Conservation (phyloP, 1,140 invertebrate genomes). For the Bombus ignitus region DNA sequence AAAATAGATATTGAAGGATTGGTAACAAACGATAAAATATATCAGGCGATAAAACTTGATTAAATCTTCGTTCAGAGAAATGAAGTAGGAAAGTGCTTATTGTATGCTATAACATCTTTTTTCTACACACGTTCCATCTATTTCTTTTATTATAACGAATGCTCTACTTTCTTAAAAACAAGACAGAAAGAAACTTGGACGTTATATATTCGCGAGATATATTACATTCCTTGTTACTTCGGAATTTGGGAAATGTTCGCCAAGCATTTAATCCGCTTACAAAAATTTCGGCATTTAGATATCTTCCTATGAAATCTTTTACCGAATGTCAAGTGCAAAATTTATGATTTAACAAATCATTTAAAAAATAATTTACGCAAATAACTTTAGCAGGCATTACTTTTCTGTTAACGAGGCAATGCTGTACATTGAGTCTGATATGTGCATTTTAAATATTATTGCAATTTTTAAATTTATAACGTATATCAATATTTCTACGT, state of each 20-base stretch:
- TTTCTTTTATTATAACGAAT: neutral
- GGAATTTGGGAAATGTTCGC: neutral
- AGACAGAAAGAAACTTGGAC: neutral
- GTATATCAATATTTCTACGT: too few species aligned
- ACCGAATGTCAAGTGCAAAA: neutral
- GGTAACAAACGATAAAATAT: too few species aligned
- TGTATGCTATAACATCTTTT: neutral
- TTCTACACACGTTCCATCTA: neutral
- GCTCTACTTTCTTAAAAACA: neutral
- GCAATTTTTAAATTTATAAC: neutral
- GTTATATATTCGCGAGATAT: neutral
- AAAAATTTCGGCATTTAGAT: neutral
- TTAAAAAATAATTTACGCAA: neutral
- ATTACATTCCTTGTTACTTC: neutral
- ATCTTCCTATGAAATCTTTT: neutral
- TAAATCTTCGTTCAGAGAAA: neutral
- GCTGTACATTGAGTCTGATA: neutral
- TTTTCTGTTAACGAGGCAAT: neutral
- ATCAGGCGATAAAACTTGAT: neutral
- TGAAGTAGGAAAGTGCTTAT: neutral
- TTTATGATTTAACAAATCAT: neutral
- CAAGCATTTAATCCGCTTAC: neutral
- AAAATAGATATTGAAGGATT: too few species aligned
- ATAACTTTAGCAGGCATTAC: too few species aligned
- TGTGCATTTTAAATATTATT: too few species aligned